A percentile compares a stretch with the other conserved stretches of the same genome.
Conservation (phyloP, 2,113 vertebrate species). For the Microcebus murinus region DNA sequence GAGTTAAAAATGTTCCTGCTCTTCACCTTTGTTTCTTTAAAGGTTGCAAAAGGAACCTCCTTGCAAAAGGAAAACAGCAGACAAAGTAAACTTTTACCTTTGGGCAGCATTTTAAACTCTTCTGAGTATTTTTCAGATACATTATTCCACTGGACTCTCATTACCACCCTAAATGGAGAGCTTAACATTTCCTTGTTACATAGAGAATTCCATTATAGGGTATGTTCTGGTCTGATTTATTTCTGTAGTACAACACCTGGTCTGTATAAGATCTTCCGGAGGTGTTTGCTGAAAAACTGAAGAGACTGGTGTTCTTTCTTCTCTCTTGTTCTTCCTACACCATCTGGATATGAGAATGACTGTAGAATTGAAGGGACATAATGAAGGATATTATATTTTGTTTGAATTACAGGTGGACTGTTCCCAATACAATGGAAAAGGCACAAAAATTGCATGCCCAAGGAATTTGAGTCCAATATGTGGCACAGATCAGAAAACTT, state of each 20-base stretch:
- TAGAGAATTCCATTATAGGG: not conserved
- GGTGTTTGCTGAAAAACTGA: not conserved
- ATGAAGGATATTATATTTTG: not conserved
- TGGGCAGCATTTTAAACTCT: not conserved
- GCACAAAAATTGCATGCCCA: fast-evolving
- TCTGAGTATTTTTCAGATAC: not conserved
- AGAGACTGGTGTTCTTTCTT: not conserved
- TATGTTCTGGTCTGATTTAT: not conserved
- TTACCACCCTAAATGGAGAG: not conserved
- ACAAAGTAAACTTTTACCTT: not conserved
- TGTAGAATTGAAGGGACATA: not conserved
- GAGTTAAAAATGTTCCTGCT: no score
- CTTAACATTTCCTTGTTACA: no score
- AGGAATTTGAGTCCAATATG: not conserved
- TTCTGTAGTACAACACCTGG: not conserved
- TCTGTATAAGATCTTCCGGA: not conserved
- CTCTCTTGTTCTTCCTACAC: not conserved
- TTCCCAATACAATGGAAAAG: not conserved
- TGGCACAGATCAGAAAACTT: not conserved
- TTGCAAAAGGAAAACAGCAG: not conserved
- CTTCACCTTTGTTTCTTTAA: no score
- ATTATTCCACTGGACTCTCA: not conserved
- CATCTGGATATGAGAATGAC: not conserved
- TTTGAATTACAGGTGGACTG: conserved; percentile 53
- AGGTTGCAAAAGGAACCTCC: no score